Evolutionary conservation across 53 echinoderm and acorn worm species (phyloP), one percentile per base, ranked within the genome.

Genomic region (Actinopyga echinites): DNA sequence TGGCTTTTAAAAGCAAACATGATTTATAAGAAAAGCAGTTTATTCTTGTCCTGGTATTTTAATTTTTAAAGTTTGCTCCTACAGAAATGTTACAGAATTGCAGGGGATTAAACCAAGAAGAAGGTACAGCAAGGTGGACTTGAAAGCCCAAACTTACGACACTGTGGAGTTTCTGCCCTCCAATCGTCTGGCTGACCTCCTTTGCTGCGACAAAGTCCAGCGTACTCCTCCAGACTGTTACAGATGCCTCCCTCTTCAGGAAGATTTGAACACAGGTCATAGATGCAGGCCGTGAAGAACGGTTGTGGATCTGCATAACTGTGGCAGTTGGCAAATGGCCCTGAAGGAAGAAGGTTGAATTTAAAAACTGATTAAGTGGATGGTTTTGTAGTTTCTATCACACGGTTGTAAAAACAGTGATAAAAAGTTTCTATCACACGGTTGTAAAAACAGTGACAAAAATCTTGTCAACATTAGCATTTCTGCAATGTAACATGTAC

Each of bases 141-240:
- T 55, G 56, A 55, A n/a, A n/a, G n/a, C n/a, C n/a, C n/a, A 62
- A 80, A 90, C 95, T 95, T 90, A 95, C 95, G 88, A 57, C 95
- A 95, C 64, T 89, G 62, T 8, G 81, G 63, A 7, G 83, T 85
- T 5, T 55, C 31, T 0, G 34, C 53, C 69, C 95, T 87, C 95
- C 95, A 95, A 35, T 84, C 38, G 31, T 63, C 88, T 68, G 89
- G 87, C 12, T 63, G 64, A 0, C 90, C 92, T 21, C 95, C 95
- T 23, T 56, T 79, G 25, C 89, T 73, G 45, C 83, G 56, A 63
- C 92, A 92, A 9, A 85, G 87, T 56, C 69, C 33, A 17, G 90
- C 92, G 65, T 92, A 95, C 21, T 80, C 56, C 61, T 85, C 73
- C 28, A 95, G 59, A 74, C 79, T 92, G 86, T 90, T 90, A 66